phyloP scores from a whole-genome alignment of 1,140 invertebrate species.

The Danaus melanippus region DNA sequence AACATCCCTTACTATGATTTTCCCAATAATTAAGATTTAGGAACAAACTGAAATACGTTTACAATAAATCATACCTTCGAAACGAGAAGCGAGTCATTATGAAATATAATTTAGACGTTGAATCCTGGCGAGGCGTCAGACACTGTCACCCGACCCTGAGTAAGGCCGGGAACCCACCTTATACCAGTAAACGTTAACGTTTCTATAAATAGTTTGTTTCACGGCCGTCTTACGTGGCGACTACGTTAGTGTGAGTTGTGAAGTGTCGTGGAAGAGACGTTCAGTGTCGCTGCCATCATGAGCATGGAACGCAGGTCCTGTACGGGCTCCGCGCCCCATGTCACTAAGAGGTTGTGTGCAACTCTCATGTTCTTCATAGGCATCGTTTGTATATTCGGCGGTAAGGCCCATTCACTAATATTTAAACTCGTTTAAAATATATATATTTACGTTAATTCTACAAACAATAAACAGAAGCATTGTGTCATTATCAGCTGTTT shows the following conservation, averaged over 20 bases:
- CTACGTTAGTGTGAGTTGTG: conserved; percentile 8
- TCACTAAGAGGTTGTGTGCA: conserved; percentile 52
- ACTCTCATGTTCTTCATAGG: conserved; percentile 53
- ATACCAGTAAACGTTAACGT: conserved; percentile 3
- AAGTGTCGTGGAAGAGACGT: background rate
- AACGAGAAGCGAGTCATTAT: no score
- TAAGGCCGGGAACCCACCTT: conserved; percentile 14
- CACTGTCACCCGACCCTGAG: conserved; percentile 12
- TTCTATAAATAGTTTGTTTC: conserved; percentile 44
- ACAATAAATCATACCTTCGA: no score
- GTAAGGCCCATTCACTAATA: conserved; percentile 29
- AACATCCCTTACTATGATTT: no score
- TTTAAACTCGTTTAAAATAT: background rate
- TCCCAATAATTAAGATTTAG: no score
- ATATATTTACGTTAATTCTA: background rate
- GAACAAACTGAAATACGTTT: no score
- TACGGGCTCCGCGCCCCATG: conserved; percentile 40
- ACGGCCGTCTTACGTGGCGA: conserved; percentile 21
- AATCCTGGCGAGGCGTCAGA: conserved; percentile 13
- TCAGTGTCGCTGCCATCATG: conserved; percentile 19
- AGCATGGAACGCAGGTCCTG: conserved; percentile 40
- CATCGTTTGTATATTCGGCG: conserved; percentile 53
- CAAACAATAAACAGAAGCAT: no score
- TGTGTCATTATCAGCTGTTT: no score
- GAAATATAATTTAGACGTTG: no score